Conservation (phyloP, 2,888 invertebrate genomes). For the Aromia moschata region DNA sequence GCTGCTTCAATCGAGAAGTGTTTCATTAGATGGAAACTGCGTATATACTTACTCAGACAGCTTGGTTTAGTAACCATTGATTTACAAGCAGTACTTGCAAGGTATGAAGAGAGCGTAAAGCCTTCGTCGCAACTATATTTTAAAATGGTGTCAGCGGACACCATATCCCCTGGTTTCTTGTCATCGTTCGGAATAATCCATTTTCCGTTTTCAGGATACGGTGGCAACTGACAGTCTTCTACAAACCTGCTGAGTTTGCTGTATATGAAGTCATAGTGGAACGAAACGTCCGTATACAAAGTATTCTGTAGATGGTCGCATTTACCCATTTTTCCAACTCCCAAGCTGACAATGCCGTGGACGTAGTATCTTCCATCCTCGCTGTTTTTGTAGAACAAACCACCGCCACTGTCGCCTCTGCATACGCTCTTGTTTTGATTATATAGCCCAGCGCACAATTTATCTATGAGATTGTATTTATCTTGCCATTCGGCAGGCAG, state of each 20-base stretch:
- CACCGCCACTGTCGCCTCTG: constrained; percentile 37
- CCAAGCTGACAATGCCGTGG: constrained; percentile 36
- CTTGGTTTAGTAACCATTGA: constrained; percentile 23
- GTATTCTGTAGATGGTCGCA: constrained; percentile 35
- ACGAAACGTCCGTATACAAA: constrained; percentile 31
- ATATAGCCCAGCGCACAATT: constrained; percentile 34
- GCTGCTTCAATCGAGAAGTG: too few species aligned
- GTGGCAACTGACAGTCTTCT: constrained; percentile 33
- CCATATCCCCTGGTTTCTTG: constrained; percentile 29
- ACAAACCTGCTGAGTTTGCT: constrained; percentile 22
- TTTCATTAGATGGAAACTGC: too few species aligned
- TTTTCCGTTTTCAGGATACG: constrained; percentile 31
- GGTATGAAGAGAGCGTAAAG: constrained; percentile 22
- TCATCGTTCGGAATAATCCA: constrained; percentile 29
- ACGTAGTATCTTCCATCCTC: constrained; percentile 37
- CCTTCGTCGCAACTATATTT: constrained; percentile 28
- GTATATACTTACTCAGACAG: constrained; percentile 25
- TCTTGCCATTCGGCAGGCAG: constrained; percentile 31
- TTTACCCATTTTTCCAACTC: constrained; percentile 8
- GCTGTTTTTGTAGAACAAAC: constrained; percentile 30
- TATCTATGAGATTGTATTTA: constrained; percentile 33
- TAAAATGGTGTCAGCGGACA: constrained; percentile 23
- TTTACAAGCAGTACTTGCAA: constrained; percentile 16
- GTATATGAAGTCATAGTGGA: constrained; percentile 34
- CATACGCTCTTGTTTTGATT: constrained; percentile 32